Evolutionary conservation across 2,113 vertebrate genomes (phyloP).

Genomic region (Paralichthys olivaceus): DNA sequence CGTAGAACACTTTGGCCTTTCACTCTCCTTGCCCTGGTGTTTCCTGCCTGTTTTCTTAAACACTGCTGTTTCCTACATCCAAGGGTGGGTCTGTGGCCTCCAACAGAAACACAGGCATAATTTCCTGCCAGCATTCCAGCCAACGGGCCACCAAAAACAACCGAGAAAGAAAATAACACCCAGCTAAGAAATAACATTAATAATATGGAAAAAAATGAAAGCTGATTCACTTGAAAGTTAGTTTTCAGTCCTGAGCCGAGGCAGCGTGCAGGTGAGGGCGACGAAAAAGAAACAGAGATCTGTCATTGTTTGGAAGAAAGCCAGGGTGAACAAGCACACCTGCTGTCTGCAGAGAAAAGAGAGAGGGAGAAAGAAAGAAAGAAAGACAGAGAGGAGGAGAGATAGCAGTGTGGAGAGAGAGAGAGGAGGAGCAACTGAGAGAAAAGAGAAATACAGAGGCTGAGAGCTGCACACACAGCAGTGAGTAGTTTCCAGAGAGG

Average conservation of each 20-base stretch:
- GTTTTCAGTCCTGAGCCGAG: not conserved
- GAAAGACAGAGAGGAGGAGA: slow-evolving; percentile 15
- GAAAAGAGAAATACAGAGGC: slow-evolving; percentile 44
- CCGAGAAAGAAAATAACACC: slow-evolving; percentile 3
- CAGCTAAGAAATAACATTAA: not conserved
- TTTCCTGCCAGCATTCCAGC: slow-evolving; percentile 54
- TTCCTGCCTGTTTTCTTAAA: slow-evolving; percentile 60
- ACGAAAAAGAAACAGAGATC: slow-evolving; percentile 8
- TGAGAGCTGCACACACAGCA: slow-evolving; percentile 42
- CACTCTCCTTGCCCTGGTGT: not conserved
- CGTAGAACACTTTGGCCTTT: slow-evolving; percentile 42
- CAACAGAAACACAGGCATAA: slow-evolving; percentile 55
- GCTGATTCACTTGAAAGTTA: not conserved
- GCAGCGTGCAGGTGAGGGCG: not conserved
- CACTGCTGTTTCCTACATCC: slow-evolving; percentile 60
- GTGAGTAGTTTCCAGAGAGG: slow-evolving; percentile 16
- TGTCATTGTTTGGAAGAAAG: slow-evolving; percentile 21
- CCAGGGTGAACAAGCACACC: slow-evolving; percentile 44
- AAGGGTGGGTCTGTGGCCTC: slow-evolving; percentile 54
- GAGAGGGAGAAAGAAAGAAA: slow-evolving; percentile 27
- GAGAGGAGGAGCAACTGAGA: slow-evolving; percentile 48
- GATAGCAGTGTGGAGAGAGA: slow-evolving; percentile 24
- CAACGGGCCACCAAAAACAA: slow-evolving; percentile 3
- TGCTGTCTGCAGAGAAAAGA: slow-evolving; percentile 41
- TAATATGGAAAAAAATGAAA: not conserved